These are phyloP conservation scores for Dipodomys merriami DNA, from an alignment of 2,113 vertebrate species.

Conservation along the genomic window DNA sequence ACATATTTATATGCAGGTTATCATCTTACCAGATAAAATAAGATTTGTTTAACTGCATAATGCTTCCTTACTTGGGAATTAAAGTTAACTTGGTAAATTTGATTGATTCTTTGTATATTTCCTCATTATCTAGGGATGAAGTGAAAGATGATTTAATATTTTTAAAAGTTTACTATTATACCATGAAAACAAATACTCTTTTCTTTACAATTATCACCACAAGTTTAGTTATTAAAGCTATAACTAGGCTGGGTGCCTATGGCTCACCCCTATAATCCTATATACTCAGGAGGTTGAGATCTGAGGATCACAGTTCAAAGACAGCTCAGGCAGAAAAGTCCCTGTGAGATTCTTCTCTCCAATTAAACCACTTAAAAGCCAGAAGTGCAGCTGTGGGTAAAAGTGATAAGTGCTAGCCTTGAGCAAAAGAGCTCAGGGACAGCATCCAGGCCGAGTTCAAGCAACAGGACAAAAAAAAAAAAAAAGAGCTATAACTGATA, in stretches of 20 bases:
- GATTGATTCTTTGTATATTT: constrained; percentile 32
- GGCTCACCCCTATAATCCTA: too few species aligned
- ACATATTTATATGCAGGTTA: not conserved
- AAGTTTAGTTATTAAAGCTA: constrained; percentile 50
- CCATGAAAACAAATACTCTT: not conserved
- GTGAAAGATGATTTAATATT: constrained; percentile 25
- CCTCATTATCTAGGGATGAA: constrained; percentile 44
- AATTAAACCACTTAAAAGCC: too few species aligned
- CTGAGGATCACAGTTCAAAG: too few species aligned
- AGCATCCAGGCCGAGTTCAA: too few species aligned
- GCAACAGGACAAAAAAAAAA: too few species aligned
- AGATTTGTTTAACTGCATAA: constrained; percentile 52
- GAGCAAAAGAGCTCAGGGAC: too few species aligned
- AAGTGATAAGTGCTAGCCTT: too few species aligned
- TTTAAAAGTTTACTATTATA: constrained; percentile 16
- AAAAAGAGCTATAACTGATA: constrained; percentile 36
- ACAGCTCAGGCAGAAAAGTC: too few species aligned
- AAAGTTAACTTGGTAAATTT: constrained; percentile 55
- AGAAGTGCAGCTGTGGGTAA: too few species aligned
- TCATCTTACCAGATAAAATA: constrained; percentile 15
- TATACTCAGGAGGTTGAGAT: too few species aligned
- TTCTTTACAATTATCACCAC: constrained; percentile 8
- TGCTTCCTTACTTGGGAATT: constrained; percentile 13
- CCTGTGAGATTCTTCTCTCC: too few species aligned
- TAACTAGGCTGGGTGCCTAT: not conserved